Percentiles rank a stretch among this genome's conserved stretches.
These are phyloP conservation scores for Callospermophilus lateralis DNA, from an alignment of 2,113 vertebrate species.

Conservation along the genomic window DNA sequence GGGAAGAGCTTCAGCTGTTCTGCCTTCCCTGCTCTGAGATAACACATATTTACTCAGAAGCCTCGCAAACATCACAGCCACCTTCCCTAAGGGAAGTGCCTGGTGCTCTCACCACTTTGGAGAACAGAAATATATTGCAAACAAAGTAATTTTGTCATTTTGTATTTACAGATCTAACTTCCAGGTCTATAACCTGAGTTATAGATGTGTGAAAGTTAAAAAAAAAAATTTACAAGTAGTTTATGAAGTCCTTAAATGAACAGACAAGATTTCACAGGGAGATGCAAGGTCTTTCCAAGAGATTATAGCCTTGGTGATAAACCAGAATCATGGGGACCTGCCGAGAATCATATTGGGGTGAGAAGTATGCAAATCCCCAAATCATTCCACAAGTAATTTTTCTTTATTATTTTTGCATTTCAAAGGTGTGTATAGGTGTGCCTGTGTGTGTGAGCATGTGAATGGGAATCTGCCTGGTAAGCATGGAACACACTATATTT, in stretches of 20 bases:
- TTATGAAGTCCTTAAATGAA: background rate
- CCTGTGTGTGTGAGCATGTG: too few species aligned
- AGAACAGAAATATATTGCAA: background rate
- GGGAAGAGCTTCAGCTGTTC: background rate
- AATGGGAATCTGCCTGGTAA: background rate
- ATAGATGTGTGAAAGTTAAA: background rate
- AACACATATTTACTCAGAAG: rapidly evolving
- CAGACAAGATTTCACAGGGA: background rate
- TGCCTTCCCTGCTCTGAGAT: background rate
- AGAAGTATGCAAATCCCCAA: rapidly evolving
- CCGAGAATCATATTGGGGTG: rapidly evolving
- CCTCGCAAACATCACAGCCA: rapidly evolving
- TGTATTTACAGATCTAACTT: background rate
- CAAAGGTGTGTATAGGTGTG: background rate
- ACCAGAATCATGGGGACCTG: background rate
- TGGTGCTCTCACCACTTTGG: background rate
- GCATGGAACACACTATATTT: background rate
- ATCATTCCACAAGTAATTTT: background rate
- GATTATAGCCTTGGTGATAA: background rate
- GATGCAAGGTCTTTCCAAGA: background rate
- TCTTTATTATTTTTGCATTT: background rate
- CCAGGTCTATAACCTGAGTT: background rate
- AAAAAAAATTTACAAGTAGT: background rate
- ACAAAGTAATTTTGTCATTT: background rate
- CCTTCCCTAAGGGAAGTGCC: rapidly evolving